Conservation (phyloP, 1,140 invertebrate genomes). For the Hyles euphorbiae region DNA sequence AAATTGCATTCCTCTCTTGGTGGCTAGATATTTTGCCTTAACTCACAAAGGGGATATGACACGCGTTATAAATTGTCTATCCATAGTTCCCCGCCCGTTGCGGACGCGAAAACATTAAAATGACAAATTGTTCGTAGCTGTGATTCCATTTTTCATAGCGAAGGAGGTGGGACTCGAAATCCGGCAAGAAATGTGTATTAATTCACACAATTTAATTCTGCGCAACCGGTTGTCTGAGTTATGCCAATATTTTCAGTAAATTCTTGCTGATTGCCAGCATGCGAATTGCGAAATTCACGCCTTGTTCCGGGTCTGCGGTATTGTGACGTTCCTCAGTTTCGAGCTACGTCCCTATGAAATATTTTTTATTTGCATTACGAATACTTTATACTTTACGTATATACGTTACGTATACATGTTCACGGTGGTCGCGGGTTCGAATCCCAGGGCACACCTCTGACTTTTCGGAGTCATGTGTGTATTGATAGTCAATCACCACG, state of each 20-base stretch:
- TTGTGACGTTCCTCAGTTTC: too few relatives aligned
- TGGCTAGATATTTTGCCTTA: constrained; percentile 29
- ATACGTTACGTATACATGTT: too few relatives aligned
- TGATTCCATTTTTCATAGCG: constrained; percentile 41
- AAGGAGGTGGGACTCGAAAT: constrained; percentile 23
- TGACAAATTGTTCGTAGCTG: constrained; percentile 45
- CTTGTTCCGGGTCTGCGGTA: too few relatives aligned
- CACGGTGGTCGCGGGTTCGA: too few relatives aligned
- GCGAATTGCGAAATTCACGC: not conserved
- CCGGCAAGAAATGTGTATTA: constrained; percentile 22
- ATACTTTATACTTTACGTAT: too few relatives aligned
- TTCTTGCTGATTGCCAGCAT: constrained; percentile 15
- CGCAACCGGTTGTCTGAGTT: constrained; percentile 13
- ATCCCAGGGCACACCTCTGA: too few relatives aligned
- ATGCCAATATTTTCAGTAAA: constrained; percentile 14
- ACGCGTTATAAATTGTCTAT: constrained; percentile 41
- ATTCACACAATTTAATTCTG: constrained; percentile 30
- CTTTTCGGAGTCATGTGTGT: too few relatives aligned
- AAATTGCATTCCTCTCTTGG: constrained; percentile 36
- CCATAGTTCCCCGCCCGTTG: constrained; percentile 29
- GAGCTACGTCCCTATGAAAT: too few relatives aligned
- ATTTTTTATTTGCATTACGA: too few relatives aligned
- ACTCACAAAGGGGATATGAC: constrained; percentile 37
- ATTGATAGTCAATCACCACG: too few relatives aligned
- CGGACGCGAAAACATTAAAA: constrained; percentile 44